phyloP scores from a whole-genome alignment of 2,113 vertebrate genomes.

The Mohoua ochrocephala region DNA sequence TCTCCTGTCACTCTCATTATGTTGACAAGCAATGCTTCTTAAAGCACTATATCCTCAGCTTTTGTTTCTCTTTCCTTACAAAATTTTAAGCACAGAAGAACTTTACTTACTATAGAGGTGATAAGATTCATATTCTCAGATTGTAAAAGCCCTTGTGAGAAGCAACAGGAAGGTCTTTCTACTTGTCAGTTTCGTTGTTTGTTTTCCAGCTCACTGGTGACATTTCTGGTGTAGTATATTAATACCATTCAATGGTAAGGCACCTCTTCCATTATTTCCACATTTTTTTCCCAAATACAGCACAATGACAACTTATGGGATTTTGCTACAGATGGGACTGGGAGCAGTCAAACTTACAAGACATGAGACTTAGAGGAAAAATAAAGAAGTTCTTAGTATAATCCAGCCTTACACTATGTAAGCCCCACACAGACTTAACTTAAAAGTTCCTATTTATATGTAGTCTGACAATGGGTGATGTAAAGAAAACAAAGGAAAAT shows the following conservation, averaged over 20 bases:
- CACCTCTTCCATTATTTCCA: background rate
- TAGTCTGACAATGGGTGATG: background rate
- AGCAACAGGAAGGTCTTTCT: background rate
- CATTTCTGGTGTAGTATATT: background rate
- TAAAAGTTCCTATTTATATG: background rate
- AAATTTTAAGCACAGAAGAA: background rate
- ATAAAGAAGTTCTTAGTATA: background rate
- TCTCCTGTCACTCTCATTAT: background rate
- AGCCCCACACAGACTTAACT: background rate
- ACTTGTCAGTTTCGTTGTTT: background rate
- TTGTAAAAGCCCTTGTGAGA: background rate
- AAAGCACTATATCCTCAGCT: background rate
- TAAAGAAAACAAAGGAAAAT: background rate
- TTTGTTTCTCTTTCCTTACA: background rate
- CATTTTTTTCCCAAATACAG: background rate
- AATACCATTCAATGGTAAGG: background rate
- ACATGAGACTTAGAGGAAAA: background rate
- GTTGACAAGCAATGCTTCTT: background rate
- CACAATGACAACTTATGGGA: background rate
- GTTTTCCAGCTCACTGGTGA: background rate
- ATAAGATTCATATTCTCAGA: background rate
- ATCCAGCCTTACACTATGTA: constrained; percentile 16
- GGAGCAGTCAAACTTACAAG: background rate
- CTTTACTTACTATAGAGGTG: background rate
- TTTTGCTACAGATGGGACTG: background rate